Conservation (phyloP, 37 sponge, comb jelly and placozoan species). For the Theonella swinhoei region DNA sequence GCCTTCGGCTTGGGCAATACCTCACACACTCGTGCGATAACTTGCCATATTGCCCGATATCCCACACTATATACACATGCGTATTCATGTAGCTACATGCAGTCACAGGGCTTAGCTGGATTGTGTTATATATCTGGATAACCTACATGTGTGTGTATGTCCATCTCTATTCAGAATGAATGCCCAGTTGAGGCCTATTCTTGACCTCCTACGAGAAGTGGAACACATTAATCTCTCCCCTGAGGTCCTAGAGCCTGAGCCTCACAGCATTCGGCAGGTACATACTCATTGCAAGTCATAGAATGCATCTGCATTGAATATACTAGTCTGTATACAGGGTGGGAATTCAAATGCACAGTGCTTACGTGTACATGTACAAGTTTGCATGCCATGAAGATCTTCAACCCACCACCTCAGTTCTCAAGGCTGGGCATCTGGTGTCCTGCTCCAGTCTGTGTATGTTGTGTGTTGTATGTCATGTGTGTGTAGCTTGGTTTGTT, state of each 20-base stretch:
- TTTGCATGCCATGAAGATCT: no score
- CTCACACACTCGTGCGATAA: no score
- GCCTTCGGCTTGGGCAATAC: no score
- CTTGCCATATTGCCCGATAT: no score
- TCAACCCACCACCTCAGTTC: no score
- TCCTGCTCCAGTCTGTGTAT: no score
- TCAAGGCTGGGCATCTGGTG: no score
- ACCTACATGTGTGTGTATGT: not conserved
- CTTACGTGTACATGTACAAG: no score
- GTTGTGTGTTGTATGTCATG: no score
- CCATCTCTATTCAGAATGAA: slow-evolving; percentile 59
- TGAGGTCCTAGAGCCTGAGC: slow-evolving; percentile 77
- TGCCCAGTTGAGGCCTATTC: slow-evolving; percentile 60
- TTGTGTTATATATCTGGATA: not conserved
- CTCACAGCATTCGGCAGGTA: slow-evolving; percentile 50
- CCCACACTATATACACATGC: slow-evolving; percentile 3
- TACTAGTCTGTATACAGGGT: no score
- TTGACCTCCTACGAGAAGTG: slow-evolving; percentile 57
- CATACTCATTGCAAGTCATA: not conserved
- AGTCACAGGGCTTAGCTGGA: not conserved
- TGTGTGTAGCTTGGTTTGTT: no score
- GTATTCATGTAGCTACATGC: not conserved
- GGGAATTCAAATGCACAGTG: no score
- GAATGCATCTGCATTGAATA: not conserved
- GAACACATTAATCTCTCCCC: slow-evolving; percentile 76